A percentile compares a stretch with the other conserved stretches of the same genome.
phyloP scores from a whole-genome alignment of 2,797 vertebrate species.

The Ficedula albicollis region DNA sequence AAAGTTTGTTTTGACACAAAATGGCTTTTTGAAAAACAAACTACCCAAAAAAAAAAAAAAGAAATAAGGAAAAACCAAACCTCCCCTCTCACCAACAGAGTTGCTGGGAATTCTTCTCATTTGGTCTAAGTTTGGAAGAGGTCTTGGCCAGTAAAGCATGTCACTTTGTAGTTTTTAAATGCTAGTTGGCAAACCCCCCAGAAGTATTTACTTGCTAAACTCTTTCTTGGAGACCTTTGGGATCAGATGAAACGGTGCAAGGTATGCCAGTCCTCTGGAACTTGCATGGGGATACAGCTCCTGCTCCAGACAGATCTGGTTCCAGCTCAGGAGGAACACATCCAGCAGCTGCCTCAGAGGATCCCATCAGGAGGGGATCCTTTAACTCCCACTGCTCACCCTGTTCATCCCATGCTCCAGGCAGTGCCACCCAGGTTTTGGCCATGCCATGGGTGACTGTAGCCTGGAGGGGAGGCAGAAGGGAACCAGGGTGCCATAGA shows the following conservation, averaged over 20 bases:
- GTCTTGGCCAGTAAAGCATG: background rate
- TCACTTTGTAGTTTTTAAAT: background rate
- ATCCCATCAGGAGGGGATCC: background rate
- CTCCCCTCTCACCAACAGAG: background rate
- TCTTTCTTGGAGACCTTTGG: background rate
- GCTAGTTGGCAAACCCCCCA: background rate
- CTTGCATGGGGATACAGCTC: background rate
- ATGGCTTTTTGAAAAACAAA: background rate
- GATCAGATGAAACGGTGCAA: background rate
- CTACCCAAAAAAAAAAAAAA: background rate
- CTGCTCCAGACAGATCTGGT: background rate
- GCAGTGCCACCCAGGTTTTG: background rate
- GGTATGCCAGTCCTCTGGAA: background rate
- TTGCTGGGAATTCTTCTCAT: background rate
- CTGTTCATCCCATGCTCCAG: background rate
- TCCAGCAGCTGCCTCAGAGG: background rate
- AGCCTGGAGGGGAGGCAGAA: background rate
- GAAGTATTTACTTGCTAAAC: background rate
- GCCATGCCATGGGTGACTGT: background rate
- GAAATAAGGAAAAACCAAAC: rapidly evolving
- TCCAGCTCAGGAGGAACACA: background rate
- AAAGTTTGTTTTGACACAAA: constrained; percentile 39
- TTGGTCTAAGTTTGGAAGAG: background rate
- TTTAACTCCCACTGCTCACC: background rate
- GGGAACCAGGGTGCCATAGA: background rate